phyloP scores from a whole-genome alignment of 2,113 vertebrate genomes.

The Neodon shergylaensis region DNA sequence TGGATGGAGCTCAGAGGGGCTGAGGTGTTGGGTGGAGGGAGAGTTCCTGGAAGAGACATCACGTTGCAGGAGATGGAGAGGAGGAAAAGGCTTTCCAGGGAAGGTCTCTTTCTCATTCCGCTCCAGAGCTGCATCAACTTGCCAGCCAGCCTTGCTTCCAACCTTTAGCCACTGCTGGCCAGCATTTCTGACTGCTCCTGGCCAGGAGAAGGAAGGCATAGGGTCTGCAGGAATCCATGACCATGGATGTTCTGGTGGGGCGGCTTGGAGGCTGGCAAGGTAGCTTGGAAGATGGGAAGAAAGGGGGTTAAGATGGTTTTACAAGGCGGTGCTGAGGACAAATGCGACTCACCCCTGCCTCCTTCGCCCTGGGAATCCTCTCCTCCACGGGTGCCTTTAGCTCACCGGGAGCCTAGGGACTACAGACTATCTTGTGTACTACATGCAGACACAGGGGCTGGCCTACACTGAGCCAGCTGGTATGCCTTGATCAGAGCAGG shows the following conservation, averaged over 20 bases:
- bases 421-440: too few species aligned
- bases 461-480: not conserved
- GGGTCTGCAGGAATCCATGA: not conserved
- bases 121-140: not conserved
- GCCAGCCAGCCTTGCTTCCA: not conserved
- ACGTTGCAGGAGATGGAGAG: not conserved
- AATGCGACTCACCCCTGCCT: not conserved
- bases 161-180: not conserved
- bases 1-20: not conserved
- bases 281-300: not conserved
- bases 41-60: not conserved
- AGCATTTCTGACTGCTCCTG: not conserved
- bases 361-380: not conserved
- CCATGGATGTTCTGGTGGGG: not conserved
- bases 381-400: not conserved
- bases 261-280: not conserved
- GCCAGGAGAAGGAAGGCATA: not conserved
- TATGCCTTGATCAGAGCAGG: not conserved
- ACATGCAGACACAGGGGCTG: accelerated
- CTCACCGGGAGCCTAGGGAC: not conserved
- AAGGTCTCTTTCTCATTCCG: not conserved
- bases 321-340: not conserved
- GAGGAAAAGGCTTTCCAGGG: not conserved
- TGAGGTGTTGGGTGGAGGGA: accelerated
- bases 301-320: not conserved